A percentile compares a stretch with the other conserved stretches of the same genome.
phyloP scores from a whole-genome alignment of 2,797 vertebrate genomes.

The Phataginus tricuspis region DNA sequence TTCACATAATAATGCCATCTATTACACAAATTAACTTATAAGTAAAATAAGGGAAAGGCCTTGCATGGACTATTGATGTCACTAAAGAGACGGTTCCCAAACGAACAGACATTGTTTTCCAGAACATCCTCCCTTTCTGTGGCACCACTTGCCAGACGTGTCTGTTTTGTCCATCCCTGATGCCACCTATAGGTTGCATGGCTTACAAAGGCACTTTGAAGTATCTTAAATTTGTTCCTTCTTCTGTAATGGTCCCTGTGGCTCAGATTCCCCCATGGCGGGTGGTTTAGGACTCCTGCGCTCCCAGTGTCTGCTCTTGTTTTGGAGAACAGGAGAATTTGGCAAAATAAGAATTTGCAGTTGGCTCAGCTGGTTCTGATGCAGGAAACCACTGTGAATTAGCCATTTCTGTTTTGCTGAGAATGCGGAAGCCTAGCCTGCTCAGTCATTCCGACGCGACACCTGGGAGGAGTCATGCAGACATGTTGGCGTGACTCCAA shows the following conservation, averaged over 20 bases:
- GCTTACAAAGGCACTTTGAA: background rate
- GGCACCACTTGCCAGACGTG: background rate
- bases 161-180: background rate
- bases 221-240: background rate
- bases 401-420: background rate
- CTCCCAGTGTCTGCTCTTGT: background rate
- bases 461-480: background rate
- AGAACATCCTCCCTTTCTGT: background rate
- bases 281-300: background rate
- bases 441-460: background rate
- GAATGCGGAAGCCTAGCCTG: background rate
- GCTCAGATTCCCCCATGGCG: background rate
- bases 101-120: background rate
- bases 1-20: background rate
- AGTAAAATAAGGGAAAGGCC: background rate
- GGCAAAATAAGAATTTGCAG: background rate
- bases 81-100: constrained; percentile 21
- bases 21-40: background rate
- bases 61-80: background rate
- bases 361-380: background rate
- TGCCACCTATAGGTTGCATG: background rate
- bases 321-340: background rate
- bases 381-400: background rate
- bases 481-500: background rate
- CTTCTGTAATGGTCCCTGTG: background rate